Evolutionary conservation across 2,797 vertebrate species (phyloP).

Genomic region (Leptodactylus fallax): DNA sequence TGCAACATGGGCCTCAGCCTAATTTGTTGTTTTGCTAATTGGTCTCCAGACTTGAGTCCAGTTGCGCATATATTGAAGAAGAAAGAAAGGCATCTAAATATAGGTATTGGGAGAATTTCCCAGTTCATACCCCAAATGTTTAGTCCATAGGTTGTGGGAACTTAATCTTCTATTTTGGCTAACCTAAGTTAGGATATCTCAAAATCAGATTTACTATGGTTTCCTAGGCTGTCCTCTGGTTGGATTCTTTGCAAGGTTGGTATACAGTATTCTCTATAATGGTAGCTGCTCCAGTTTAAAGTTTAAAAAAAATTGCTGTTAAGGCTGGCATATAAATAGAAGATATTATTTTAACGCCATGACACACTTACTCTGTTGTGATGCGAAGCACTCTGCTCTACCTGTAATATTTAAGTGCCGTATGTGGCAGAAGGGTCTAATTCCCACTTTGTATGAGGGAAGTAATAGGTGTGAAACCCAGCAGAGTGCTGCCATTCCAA

Average conservation of each 20-base stretch:
- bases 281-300: constrained; percentile 14
- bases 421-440: constrained; percentile 62
- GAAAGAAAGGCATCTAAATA: too few relatives aligned
- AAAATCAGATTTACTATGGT: background rate
- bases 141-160: too few relatives aligned
- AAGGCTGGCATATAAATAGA: constrained; percentile 54
- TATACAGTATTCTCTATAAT: background rate
- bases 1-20: too few relatives aligned
- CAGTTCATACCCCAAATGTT: too few relatives aligned
- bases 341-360: constrained; percentile 50
- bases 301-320: constrained; percentile 24
- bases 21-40: too few relatives aligned
- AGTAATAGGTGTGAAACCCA: constrained; percentile 64
- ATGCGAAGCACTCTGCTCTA: constrained; percentile 50
- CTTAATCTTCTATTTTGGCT: too few relatives aligned
- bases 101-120: too few relatives aligned
- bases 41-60: too few relatives aligned
- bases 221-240: background rate
- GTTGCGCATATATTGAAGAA: too few relatives aligned
- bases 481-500: constrained; percentile 61
- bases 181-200: too few relatives aligned
- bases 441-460: constrained; percentile 64
- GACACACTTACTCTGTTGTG: constrained; percentile 43
- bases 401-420: constrained; percentile 60
- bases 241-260: too few relatives aligned